phyloP scores from a whole-genome alignment of 2,888 invertebrate genomes.

The Caenorhabditis angaria region DNA sequence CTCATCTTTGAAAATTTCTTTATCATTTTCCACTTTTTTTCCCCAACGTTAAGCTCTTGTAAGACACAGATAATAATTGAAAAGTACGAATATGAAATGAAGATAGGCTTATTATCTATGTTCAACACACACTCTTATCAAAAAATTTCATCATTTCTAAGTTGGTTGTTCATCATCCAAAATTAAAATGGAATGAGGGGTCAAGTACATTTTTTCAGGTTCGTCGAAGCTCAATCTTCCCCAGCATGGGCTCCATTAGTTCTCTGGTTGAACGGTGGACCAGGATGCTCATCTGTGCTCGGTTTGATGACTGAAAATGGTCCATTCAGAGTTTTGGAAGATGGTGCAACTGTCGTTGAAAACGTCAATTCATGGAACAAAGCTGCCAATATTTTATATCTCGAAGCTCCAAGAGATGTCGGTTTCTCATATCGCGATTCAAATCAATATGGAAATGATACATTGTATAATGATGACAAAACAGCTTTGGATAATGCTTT shows the following conservation, averaged over 20 bases:
- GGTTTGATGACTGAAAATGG: constrained; percentile 74
- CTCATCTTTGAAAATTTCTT: neutral
- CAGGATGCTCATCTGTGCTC: constrained; percentile 74
- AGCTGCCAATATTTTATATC: constrained; percentile 74
- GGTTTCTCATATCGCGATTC: constrained; percentile 74
- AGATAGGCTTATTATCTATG: constrained; percentile 1
- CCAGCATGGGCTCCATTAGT: constrained; percentile 73
- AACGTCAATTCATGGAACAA: constrained; percentile 71
- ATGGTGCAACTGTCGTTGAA: constrained; percentile 54
- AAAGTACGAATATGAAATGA: neutral
- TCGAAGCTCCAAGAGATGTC: constrained; percentile 76
- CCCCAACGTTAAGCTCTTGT: constrained; percentile 71
- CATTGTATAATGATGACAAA: constrained; percentile 59
- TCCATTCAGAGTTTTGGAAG: constrained; percentile 68
- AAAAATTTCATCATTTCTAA: neutral
- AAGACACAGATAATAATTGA: constrained; percentile 61
- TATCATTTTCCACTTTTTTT: constrained; percentile 53
- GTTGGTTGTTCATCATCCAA: neutral
- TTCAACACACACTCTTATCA: neutral
- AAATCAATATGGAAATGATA: constrained; percentile 43
- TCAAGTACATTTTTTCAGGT: too few relatives aligned
- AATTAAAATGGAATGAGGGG: constrained; percentile 1
- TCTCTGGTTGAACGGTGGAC: constrained; percentile 74
- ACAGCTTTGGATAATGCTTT: constrained; percentile 73
- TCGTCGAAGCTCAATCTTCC: constrained; percentile 72